Evolutionary conservation across 2,113 vertebrate genomes (phyloP).

Genomic region (Alouatta palliata): DNA sequence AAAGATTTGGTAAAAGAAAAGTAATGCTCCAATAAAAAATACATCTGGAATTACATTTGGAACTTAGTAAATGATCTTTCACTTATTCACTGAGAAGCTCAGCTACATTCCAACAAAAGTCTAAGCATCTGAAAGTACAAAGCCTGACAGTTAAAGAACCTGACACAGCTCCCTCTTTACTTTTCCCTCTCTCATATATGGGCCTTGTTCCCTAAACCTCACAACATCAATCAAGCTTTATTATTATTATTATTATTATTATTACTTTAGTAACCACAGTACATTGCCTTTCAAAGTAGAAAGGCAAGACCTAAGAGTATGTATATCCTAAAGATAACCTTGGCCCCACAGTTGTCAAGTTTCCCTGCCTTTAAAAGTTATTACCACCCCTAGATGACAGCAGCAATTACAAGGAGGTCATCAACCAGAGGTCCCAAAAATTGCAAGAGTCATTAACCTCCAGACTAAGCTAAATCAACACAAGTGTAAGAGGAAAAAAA

Average conservation of each 20-base stretch:
- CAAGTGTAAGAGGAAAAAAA: not conserved
- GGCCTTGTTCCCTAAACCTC: not conserved
- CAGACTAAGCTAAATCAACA: not conserved
- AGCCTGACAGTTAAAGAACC: not conserved
- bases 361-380: not conserved
- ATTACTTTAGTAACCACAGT: not conserved
- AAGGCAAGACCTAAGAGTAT: not conserved
- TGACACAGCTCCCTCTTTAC: not conserved
- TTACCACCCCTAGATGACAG: not conserved
- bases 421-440: not conserved
- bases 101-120: conserved; percentile 10
- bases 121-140: not conserved
- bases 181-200: not conserved
- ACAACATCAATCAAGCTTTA: not conserved
- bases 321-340: not conserved
- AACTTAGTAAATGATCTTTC: conserved; percentile 27
- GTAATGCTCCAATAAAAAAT: conserved; percentile 28
- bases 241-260: not conserved
- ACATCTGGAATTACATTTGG: not conserved
- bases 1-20: conserved; percentile 31
- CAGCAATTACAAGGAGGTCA: not conserved
- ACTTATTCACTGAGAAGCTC: not conserved
- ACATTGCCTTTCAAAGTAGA: not conserved
- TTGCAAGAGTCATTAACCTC: not conserved
- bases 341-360: not conserved